Conservation (phyloP, 2,113 vertebrate species). For the Tachysurus vachellii region DNA sequence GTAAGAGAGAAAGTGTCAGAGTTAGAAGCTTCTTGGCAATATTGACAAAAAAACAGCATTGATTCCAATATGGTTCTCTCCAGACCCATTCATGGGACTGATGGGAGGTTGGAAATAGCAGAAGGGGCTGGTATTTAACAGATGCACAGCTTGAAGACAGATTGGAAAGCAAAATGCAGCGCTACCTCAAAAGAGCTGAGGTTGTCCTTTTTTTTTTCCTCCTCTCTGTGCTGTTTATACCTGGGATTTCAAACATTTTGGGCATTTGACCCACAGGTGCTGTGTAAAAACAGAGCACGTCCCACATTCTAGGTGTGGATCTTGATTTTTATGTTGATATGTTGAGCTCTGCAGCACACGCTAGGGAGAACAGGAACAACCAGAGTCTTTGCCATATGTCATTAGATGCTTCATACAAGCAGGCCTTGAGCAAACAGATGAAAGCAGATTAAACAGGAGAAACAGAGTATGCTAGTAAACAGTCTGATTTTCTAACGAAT, state of each 20-base stretch:
- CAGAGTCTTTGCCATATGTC: constrained; percentile 19
- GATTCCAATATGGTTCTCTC: constrained; percentile 44
- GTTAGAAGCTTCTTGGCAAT: constrained; percentile 21
- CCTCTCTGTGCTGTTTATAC: not conserved
- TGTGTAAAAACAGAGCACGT: constrained; percentile 5
- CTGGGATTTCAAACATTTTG: not conserved
- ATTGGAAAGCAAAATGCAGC: not conserved
- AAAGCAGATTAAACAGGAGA: constrained; percentile 39
- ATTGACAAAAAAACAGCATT: constrained; percentile 49
- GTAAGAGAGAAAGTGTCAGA: not conserved
- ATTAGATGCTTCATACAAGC: not conserved
- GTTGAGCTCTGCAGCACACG: constrained; percentile 18
- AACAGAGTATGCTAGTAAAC: constrained; percentile 23
- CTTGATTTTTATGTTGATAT: constrained; percentile 26
- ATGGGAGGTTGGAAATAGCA: constrained; percentile 45
- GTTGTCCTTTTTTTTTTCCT: constrained; percentile 6
- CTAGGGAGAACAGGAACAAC: not conserved
- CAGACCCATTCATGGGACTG: constrained; percentile 47
- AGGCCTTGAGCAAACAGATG: constrained; percentile 12
- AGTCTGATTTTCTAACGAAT: constrained; percentile 48
- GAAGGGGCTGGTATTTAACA: constrained; percentile 42
- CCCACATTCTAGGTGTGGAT: not conserved
- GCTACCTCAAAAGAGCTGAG: not conserved
- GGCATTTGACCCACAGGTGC: not conserved
- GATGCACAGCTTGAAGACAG: constrained; percentile 28